Conservation (phyloP, 2,797 vertebrate species). For the Tiaroga cobitis region DNA sequence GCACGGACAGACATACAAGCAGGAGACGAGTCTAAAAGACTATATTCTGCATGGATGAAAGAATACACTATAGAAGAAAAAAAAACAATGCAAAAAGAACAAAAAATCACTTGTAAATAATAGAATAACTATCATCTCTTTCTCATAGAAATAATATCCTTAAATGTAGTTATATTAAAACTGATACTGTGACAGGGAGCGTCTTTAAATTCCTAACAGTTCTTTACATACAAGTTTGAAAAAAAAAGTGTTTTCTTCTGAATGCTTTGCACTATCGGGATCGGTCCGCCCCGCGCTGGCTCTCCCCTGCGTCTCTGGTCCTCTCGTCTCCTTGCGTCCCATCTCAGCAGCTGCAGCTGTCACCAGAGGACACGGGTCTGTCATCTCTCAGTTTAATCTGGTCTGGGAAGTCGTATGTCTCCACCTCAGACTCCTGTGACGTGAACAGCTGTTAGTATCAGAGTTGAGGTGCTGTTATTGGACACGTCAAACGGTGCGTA, state of each 20-base stretch:
- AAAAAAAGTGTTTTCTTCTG: slow-evolving; percentile 48
- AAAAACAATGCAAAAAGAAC: background rate
- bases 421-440: slow-evolving; percentile 62
- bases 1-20: slow-evolving; percentile 42
- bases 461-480: background rate
- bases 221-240: slow-evolving; percentile 49
- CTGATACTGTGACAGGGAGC: slow-evolving; percentile 51
- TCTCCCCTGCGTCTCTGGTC: slow-evolving; percentile 25
- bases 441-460: background rate
- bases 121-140: slow-evolving; percentile 50
- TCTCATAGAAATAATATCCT: slow-evolving; percentile 50
- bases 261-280: slow-evolving; percentile 36
- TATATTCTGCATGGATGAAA: slow-evolving; percentile 18
- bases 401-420: slow-evolving; percentile 64
- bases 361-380: slow-evolving; percentile 48
- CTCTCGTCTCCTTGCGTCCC: slow-evolving; percentile 1
- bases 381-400: slow-evolving; percentile 65
- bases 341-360: slow-evolving; percentile 63
- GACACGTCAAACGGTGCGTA: background rate
- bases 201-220: slow-evolving; percentile 46
- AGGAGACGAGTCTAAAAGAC: slow-evolving; percentile 22
- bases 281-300: background rate
- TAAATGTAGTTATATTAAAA: slow-evolving; percentile 57
- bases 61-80: background rate
- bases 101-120: slow-evolving; percentile 42